Conservation (phyloP, 2,888 invertebrate genomes). For the Acronicta alni region DNA sequence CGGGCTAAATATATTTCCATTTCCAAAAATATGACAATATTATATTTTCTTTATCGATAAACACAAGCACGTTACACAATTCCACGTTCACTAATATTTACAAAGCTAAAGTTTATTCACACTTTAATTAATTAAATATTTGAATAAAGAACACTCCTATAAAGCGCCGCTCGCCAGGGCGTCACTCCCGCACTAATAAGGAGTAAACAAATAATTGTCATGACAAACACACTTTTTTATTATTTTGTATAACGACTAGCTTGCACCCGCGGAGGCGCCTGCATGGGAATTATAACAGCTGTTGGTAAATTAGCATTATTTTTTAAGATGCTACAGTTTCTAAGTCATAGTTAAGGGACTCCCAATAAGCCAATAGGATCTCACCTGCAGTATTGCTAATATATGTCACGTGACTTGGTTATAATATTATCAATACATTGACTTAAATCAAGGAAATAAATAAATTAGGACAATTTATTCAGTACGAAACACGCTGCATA, state of each 20-base stretch:
- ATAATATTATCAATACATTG: no score
- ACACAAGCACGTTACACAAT: not conserved
- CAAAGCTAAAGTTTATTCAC: not conserved
- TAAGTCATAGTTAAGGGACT: no score
- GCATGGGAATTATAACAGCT: conserved; percentile 10
- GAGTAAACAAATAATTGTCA: conserved; percentile 59
- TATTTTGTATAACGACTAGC: conserved; percentile 41
- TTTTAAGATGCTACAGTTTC: no score
- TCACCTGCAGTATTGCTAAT: no score
- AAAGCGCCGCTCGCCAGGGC: conserved; percentile 22
- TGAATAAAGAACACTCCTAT: not conserved
- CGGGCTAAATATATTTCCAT: no score
- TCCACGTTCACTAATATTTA: not conserved
- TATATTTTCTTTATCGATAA: not conserved
- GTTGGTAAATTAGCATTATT: no score
- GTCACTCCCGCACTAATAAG: conserved; percentile 40
- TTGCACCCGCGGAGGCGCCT: conserved; percentile 27
- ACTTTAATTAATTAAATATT: conserved; percentile 20
- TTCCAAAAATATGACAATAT: no score
- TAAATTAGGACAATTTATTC: no score
- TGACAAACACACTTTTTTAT: conserved; percentile 34
- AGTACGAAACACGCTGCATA: no score
- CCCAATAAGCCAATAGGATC: no score
- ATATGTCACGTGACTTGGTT: no score
- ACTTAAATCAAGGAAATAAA: no score